phyloP scores from a whole-genome alignment of 2,888 invertebrate genomes.

The Gymnoscelis rufifasciata region DNA sequence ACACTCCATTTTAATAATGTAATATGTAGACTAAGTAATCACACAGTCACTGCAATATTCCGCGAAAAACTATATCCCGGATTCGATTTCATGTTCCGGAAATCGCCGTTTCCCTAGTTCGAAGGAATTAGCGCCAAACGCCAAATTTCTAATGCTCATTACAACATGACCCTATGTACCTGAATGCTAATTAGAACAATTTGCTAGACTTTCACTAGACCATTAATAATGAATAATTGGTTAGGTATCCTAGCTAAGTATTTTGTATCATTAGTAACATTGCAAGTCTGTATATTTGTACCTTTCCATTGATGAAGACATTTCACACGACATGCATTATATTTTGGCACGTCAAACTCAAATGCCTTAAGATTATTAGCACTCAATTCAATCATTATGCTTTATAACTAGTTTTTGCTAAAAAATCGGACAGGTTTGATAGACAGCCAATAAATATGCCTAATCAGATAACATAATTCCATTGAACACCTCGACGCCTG shows the following conservation, averaged over 20 bases:
- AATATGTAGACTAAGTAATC: no score
- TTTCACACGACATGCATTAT: no score
- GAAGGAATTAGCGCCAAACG: conserved; percentile 15
- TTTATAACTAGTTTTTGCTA: not conserved
- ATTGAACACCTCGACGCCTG: not conserved
- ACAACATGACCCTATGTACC: conserved; percentile 18
- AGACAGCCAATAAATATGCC: conserved; percentile 2
- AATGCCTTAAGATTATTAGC: not conserved
- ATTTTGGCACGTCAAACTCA: no score
- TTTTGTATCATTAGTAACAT: conserved; percentile 8
- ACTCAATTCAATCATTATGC: not conserved
- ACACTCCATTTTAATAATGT: no score
- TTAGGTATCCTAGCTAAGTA: conserved; percentile 12
- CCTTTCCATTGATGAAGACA: no score
- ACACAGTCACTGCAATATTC: not conserved
- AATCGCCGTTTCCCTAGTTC: conserved; percentile 23
- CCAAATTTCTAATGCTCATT: conserved; percentile 14
- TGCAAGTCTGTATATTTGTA: no score
- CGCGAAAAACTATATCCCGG: conserved; percentile 15
- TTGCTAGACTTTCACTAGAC: conserved; percentile 17
- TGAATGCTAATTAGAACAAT: conserved; percentile 11
- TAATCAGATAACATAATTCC: conserved; percentile 3
- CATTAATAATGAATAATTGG: conserved; percentile 15
- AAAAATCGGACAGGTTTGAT: not conserved
- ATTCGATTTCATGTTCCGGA: conserved; percentile 24